phyloP scores from a whole-genome alignment of 1,140 invertebrate species.

The Dendroctonus valens region DNA sequence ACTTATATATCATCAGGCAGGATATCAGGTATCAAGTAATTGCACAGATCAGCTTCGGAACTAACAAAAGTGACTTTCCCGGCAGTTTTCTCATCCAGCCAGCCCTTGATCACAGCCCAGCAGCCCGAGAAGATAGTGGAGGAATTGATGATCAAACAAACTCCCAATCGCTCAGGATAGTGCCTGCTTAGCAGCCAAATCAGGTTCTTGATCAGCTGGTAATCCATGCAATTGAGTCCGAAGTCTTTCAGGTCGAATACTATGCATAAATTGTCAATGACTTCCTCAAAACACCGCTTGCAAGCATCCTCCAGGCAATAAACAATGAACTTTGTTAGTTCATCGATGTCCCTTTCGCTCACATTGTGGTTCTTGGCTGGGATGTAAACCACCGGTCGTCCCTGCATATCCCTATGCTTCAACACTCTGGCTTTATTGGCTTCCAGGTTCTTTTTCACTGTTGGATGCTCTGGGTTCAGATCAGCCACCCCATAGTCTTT shows the following conservation, averaged over 20 bases:
- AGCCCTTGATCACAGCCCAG: slow-evolving; percentile 70
- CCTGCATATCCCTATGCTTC: slow-evolving; percentile 66
- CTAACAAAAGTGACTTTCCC: slow-evolving; percentile 70
- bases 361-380: slow-evolving; percentile 70
- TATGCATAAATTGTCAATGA: slow-evolving; percentile 74
- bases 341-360: slow-evolving; percentile 68
- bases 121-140: slow-evolving; percentile 69
- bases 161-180: slow-evolving; percentile 73
- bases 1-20: slow-evolving; percentile 61
- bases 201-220: slow-evolving; percentile 72
- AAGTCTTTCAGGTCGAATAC: slow-evolving; percentile 74
- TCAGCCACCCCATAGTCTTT: slow-evolving; percentile 65
- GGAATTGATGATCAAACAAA: slow-evolving; percentile 70
- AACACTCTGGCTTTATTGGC: slow-evolving; percentile 64
- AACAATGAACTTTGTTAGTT: slow-evolving; percentile 74
- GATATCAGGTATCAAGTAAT: slow-evolving; percentile 73
- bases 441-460: slow-evolving; percentile 61
- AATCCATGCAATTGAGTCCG: slow-evolving; percentile 72
- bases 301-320: slow-evolving; percentile 73
- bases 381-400: slow-evolving; percentile 72
- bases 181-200: slow-evolving; percentile 73
- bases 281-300: slow-evolving; percentile 74
- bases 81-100: slow-evolving; percentile 73
- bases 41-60: slow-evolving; percentile 67
- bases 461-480: slow-evolving; percentile 58